Conservation (phyloP, 2,888 invertebrate genomes). For the Tortricodes alternella region DNA sequence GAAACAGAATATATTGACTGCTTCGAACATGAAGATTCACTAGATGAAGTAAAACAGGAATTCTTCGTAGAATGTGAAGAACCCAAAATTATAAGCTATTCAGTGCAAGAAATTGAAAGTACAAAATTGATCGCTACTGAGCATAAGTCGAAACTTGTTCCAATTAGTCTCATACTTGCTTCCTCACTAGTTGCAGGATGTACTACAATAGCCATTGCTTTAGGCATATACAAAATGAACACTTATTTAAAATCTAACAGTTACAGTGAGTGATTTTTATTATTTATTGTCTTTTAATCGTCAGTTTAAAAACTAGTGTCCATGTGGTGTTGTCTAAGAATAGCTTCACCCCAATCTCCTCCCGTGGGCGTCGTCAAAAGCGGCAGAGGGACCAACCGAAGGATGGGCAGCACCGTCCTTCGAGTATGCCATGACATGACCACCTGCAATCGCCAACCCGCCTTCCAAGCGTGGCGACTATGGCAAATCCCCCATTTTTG, state of each 20-base stretch:
- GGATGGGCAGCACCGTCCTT: too few species aligned
- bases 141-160: neutral
- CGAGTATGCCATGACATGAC: too few species aligned
- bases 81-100: neutral
- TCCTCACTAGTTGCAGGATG: neutral
- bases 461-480: too few species aligned
- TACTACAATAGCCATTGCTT: neutral
- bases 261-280: constrained; percentile 15
- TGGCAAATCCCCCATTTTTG: too few species aligned
- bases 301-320: too few species aligned
- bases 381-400: too few species aligned
- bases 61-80: constrained; percentile 9
- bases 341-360: too few species aligned
- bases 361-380: too few species aligned
- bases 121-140: neutral
- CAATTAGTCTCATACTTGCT: neutral
- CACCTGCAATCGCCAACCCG: too few species aligned
- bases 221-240: neutral
- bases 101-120: neutral
- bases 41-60: neutral
- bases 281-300: neutral
- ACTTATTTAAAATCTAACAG: constrained; percentile 1
- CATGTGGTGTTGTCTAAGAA: too few species aligned
- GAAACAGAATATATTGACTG: constrained; percentile 7
- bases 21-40: neutral